Evolutionary conservation across 2,113 vertebrate species (phyloP).

Genomic region (Phalacrocorax pelagicus): DNA sequence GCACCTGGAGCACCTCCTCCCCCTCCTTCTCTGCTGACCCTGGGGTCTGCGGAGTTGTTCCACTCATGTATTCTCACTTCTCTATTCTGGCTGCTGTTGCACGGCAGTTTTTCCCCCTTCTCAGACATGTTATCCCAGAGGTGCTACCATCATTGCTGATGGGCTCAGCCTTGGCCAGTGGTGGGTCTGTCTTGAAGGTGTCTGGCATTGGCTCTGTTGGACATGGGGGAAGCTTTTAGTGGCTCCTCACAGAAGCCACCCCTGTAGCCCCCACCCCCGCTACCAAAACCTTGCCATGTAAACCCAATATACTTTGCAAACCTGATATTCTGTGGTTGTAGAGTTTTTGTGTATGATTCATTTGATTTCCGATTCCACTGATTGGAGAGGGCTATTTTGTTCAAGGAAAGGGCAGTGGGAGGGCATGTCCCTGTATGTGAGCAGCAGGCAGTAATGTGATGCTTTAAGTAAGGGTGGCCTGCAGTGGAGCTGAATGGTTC

Average conservation of each 20-base stretch:
- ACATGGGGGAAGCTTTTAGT: not conserved
- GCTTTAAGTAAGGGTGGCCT: not conserved
- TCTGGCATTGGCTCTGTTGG: not conserved
- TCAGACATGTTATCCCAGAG: not conserved
- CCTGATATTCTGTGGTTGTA: not conserved
- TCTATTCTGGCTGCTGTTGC: not conserved
- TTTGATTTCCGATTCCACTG: not conserved
- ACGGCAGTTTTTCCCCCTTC: not conserved
- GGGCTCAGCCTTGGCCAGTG: fast-evolving
- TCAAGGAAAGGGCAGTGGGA: not conserved
- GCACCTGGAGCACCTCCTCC: not conserved
- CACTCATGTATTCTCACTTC: not conserved
- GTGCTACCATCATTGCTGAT: fast-evolving
- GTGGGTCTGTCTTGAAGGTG: fast-evolving
- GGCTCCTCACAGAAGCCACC: not conserved
- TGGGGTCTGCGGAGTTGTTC: not conserved
- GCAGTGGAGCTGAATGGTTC: not conserved
- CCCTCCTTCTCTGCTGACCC: not conserved
- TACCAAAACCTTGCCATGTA: not conserved
- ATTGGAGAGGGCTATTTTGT: not conserved
- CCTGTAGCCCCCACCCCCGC: not conserved
- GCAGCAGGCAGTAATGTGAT: not conserved
- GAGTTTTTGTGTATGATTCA: fast-evolving
- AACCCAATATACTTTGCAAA: not conserved
- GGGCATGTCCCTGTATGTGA: not conserved